Evolutionary conservation across 1,140 invertebrate species (phyloP).

Genomic region (Drosophila navojoa): DNA sequence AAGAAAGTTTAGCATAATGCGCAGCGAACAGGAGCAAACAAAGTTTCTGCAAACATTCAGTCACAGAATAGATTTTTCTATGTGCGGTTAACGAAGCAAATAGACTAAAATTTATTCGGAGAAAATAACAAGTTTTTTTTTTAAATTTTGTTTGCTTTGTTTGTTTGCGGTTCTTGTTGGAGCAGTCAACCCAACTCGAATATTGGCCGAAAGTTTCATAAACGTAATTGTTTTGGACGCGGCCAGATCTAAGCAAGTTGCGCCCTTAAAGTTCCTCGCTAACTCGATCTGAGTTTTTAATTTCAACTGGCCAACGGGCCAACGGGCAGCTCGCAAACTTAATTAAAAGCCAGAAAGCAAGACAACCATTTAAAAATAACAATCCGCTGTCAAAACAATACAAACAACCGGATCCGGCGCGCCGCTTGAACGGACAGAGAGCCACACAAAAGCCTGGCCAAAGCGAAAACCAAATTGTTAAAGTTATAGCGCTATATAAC

Average conservation of each 20-base stretch:
- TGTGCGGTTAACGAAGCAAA: slow-evolving; percentile 80
- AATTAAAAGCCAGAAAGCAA: slow-evolving; percentile 61
- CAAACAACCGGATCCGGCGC: slow-evolving; percentile 3
- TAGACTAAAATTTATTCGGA: slow-evolving; percentile 52
- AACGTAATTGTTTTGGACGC: slow-evolving; percentile 54
- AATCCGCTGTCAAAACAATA: slow-evolving; percentile 40
- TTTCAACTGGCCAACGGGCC: slow-evolving; percentile 47
- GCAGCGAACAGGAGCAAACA: slow-evolving; percentile 60
- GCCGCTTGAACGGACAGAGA: neutral
- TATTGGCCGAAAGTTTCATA: slow-evolving; percentile 71
- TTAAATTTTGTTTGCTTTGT: too few species aligned
- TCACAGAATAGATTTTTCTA: slow-evolving; percentile 52
- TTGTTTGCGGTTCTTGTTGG: neutral
- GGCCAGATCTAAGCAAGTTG: neutral
- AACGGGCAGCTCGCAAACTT: slow-evolving; percentile 43
- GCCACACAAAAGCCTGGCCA: slow-evolving; percentile 12
- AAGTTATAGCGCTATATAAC: slow-evolving; percentile 54
- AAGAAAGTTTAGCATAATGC: slow-evolving; percentile 78
- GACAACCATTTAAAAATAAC: slow-evolving; percentile 55
- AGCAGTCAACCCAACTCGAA: slow-evolving; percentile 42
- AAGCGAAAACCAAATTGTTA: slow-evolving; percentile 36
- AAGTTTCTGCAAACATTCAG: slow-evolving; percentile 73
- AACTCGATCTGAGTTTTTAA: slow-evolving; percentile 46
- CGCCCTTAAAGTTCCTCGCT: slow-evolving; percentile 31
- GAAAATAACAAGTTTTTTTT: slow-evolving; percentile 42